Percentiles rank a stretch among this genome's conserved stretches.
Evolutionary conservation across 2,888 invertebrate genomes (phyloP).

Genomic region (Euspilapteryx auroguttella): DNA sequence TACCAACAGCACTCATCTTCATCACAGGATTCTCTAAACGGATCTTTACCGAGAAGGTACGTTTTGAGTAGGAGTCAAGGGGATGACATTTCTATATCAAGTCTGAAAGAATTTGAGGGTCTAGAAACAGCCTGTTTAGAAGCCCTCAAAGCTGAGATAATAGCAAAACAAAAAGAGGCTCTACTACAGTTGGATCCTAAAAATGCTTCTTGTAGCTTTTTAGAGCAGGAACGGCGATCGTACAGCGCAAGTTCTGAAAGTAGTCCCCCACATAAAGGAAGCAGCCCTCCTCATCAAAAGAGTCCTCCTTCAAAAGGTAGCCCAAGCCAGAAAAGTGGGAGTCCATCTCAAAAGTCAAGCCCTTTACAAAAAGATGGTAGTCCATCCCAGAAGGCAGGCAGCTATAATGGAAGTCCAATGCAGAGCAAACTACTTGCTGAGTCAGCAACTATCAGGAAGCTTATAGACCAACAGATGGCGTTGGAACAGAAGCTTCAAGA

Average conservation of each 20-base stretch:
- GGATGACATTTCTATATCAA: conserved; percentile 84
- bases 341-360: conserved; percentile 51
- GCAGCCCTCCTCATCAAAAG: conserved; percentile 41
- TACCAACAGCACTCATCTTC: conserved; percentile 72
- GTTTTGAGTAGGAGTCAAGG: conserved; percentile 73
- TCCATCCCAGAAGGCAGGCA: conserved; percentile 21
- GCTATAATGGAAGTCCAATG: conserved; percentile 44
- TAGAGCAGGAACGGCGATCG: conserved; percentile 51
- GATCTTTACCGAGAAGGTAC: conserved; percentile 76
- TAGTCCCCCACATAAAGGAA: conserved; percentile 57
- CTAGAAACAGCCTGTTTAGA: conserved; percentile 86
- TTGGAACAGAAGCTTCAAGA: conserved; percentile 40
- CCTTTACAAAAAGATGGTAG: conserved; percentile 34
- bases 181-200: conserved; percentile 65
- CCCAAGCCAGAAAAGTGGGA: conserved; percentile 36
- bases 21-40: conserved; percentile 85
- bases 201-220: conserved; percentile 43
- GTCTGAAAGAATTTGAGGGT: conserved; percentile 91
- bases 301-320: too few species aligned
- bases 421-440: conserved; percentile 49
- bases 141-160: conserved; percentile 79
- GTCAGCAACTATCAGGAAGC: conserved; percentile 44
- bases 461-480: conserved; percentile 52
- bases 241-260: conserved; percentile 64
- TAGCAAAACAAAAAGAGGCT: conserved; percentile 85